Evolutionary conservation across 2,113 vertebrate species (phyloP).

Genomic region (Oriolus oriolus): DNA sequence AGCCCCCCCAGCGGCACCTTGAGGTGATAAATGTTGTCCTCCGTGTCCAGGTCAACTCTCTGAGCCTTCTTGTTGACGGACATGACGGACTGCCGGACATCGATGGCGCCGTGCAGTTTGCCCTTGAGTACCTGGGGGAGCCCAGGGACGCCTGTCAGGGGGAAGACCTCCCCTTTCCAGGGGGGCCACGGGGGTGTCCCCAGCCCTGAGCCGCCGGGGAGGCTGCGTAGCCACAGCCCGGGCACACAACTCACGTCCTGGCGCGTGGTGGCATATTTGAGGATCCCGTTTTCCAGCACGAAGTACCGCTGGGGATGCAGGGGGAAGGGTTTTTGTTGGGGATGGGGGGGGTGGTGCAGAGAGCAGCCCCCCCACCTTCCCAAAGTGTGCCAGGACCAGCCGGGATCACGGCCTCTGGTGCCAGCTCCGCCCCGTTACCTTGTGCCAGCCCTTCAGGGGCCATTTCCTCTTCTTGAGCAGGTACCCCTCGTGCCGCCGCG

Average conservation of each 20-base stretch:
- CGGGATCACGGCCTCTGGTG: rapidly evolving
- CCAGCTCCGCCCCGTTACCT: slow-evolving; percentile 66
- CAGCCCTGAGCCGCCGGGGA: not conserved
- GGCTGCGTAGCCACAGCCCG: rapidly evolving
- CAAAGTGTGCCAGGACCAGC: rapidly evolving
- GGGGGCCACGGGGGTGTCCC: not conserved
- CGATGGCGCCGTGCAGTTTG: slow-evolving; percentile 86
- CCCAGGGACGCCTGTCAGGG: not conserved
- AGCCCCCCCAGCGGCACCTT: slow-evolving; percentile 68
- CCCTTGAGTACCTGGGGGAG: slow-evolving; percentile 80
- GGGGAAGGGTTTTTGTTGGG: not conserved
- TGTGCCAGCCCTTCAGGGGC: slow-evolving; percentile 96
- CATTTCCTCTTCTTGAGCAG: slow-evolving; percentile 94
- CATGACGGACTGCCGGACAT: slow-evolving; percentile 88
- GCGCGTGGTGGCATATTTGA: slow-evolving; percentile 83
- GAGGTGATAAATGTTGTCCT: slow-evolving; percentile 90
- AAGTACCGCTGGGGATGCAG: slow-evolving; percentile 81
- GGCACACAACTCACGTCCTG: slow-evolving; percentile 84
- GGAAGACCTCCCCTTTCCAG: not conserved
- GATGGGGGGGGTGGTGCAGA: not conserved
- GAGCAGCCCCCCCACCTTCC: rapidly evolving
- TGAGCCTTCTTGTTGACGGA: slow-evolving; percentile 91
- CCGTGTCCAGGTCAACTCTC: slow-evolving; percentile 89
- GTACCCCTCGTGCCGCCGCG: slow-evolving; percentile 84
- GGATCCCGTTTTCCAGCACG: slow-evolving; percentile 84